Evolutionary conservation across 2,888 invertebrate genomes (phyloP), one percentile per base, ranked within the genome.

Genomic region (Tyria jacobaeae): DNA sequence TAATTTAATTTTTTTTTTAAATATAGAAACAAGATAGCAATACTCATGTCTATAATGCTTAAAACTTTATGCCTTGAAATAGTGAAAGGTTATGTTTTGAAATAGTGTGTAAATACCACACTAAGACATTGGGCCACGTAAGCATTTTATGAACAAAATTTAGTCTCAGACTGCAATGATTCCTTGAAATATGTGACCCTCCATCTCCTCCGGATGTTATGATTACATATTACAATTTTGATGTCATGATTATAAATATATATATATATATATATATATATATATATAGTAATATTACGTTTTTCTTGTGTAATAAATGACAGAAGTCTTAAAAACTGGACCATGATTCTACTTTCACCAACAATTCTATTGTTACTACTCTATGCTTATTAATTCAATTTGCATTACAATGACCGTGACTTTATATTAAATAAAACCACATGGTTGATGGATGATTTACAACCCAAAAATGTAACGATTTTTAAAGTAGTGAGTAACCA

Each of bases 131-230:
- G 25, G 10, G 48, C 27, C 15, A 5, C 57, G 37, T 49, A 50
- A 51, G 41, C 14, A 62, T 49, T 68, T 68, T 57, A 57, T 59
- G 62, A 74, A 64, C 56, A 62, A 27, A 53, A 54, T 54, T 52
- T 57, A 37, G 21, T 49, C 55, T 34, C 37, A 34, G 31, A 41
- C 27, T 54, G 41, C 59, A 64, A 55, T 17, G 10, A 12, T 12
- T 21, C 41, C 21, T 21, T 1, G 21, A 35, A 24, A 1, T 51
- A 35, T 24, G 51, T 24, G 3, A 31, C 7, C 27, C 7, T 31
- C 27, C 27, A 31, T 31, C 7, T 2, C 4, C 7, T 2, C 4
- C 7, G 27, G 27, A 31, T 31, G 27, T 31, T 31, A 31, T 31
- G 27, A 31, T 31, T 31, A 7, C 27, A 7, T 31, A 31, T 31